Percentiles rank a stretch among this genome's conserved stretches.
Evolutionary conservation across 2,797 vertebrate genomes (phyloP).

Genomic region (Platyrinchus mystaceus): DNA sequence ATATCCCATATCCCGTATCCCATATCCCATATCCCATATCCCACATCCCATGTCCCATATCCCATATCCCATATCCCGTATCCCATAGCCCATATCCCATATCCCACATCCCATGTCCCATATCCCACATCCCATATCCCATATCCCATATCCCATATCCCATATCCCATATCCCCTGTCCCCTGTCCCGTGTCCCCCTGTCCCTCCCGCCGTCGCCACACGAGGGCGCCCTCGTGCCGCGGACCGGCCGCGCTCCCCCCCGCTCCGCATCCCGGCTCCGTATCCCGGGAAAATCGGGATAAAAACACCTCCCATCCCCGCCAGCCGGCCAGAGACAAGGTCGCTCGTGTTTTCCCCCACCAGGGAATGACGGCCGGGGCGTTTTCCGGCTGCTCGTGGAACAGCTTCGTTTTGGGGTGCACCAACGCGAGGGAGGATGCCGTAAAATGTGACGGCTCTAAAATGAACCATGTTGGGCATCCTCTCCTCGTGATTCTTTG

Average conservation of each 20-base stretch:
- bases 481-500: fast-evolving
- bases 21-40: background rate
- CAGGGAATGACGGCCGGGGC: fast-evolving
- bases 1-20: background rate
- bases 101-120: background rate
- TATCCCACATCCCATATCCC: background rate
- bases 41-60: background rate
- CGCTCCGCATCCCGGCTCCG: background rate
- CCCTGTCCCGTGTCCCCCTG: background rate
- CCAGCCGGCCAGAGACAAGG: background rate
- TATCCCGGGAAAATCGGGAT: background rate
- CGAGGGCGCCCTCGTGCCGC: background rate
- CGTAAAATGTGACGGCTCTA: fast-evolving
- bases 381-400: background rate
- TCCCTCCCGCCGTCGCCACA: background rate
- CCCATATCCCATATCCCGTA: too few relatives aligned
- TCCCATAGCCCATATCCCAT: too few relatives aligned
- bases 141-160: background rate
- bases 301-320: fast-evolving
- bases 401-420: background rate
- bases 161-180: too few relatives aligned
- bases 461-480: fast-evolving
- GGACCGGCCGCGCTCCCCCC: background rate
- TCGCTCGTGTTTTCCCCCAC: fast-evolving
- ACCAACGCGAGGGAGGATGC: fast-evolving